A percentile compares a stretch with the other conserved stretches of the same genome.
phyloP scores from a whole-genome alignment of 64 coral and sea anemone species.

The Pocillopora damicornis region DNA sequence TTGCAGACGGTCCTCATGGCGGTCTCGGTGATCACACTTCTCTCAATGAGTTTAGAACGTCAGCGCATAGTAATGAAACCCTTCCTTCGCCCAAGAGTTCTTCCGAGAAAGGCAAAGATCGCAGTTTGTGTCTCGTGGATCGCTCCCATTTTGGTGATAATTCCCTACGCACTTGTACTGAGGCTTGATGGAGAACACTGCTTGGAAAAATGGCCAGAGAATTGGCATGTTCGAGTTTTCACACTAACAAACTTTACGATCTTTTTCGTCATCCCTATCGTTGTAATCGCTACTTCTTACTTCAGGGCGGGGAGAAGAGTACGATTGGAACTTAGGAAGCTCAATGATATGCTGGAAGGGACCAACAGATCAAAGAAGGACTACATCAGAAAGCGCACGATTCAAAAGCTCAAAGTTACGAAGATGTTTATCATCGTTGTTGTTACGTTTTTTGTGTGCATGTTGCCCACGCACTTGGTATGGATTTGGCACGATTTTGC shows the following conservation, averaged over 20 bases:
- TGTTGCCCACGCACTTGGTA: slow-evolving; percentile 81
- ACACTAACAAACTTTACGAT: slow-evolving; percentile 74
- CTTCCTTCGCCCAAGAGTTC: slow-evolving; percentile 46
- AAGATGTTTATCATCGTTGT: slow-evolving; percentile 83
- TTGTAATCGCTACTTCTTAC: slow-evolving; percentile 66
- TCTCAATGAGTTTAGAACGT: slow-evolving; percentile 90
- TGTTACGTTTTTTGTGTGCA: slow-evolving; percentile 75
- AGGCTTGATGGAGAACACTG: slow-evolving; percentile 60
- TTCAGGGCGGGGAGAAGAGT: slow-evolving; percentile 61
- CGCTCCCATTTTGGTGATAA: slow-evolving; percentile 44
- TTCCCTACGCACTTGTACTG: slow-evolving; percentile 75
- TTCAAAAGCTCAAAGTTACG: slow-evolving; percentile 71
- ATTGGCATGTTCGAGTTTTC: slow-evolving; percentile 76
- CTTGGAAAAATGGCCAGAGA: slow-evolving; percentile 68
- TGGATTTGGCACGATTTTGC: slow-evolving; percentile 96
- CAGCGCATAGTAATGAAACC: slow-evolving; percentile 62
- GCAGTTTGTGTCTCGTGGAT: slow-evolving; percentile 68
- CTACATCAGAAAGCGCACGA: slow-evolving; percentile 56
- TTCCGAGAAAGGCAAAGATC: slow-evolving; percentile 36
- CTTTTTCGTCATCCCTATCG: slow-evolving; percentile 80
- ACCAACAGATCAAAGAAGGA: slow-evolving; percentile 18
- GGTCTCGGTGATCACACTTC: slow-evolving; percentile 83
- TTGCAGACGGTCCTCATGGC: slow-evolving; percentile 89
- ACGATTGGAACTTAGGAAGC: slow-evolving; percentile 41
- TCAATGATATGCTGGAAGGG: slow-evolving; percentile 34